Conservation (phyloP, 2,113 vertebrate species). For the Plotosus lineatus region DNA sequence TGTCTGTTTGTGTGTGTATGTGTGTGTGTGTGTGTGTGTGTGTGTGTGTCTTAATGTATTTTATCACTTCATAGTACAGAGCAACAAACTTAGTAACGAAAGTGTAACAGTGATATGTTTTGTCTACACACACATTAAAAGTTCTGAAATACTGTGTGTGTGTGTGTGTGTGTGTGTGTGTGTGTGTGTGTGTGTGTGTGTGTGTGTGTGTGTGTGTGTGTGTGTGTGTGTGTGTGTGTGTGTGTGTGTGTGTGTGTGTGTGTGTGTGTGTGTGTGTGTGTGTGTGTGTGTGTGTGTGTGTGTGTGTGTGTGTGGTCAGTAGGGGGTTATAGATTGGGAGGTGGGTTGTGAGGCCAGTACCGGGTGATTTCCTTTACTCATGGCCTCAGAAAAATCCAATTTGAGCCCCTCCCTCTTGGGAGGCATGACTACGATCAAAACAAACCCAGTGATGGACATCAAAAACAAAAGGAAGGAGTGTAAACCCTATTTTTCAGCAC, state of each 20-base stretch:
- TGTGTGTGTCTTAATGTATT: slow-evolving; percentile 19
- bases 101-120: background rate
- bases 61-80: slow-evolving; percentile 15
- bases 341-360: slow-evolving; percentile 37
- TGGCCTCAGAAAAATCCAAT: slow-evolving; percentile 56
- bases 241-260: background rate
- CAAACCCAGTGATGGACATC: slow-evolving; percentile 46
- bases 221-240: background rate
- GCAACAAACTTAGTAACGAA: background rate
- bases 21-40: background rate
- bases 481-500: slow-evolving; percentile 18
- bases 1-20: slow-evolving; percentile 18
- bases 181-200: slow-evolving; percentile 17
- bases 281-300: slow-evolving; percentile 6
- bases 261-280: background rate
- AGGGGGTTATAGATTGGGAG: slow-evolving; percentile 27
- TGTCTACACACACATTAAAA: background rate
- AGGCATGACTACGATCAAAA: slow-evolving; percentile 51
- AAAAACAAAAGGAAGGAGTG: slow-evolving; percentile 39
- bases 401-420: slow-evolving; percentile 49
- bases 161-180: slow-evolving; percentile 9
- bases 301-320: slow-evolving; percentile 19
- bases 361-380: slow-evolving; percentile 47
- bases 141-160: slow-evolving; percentile 4
- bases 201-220: background rate